Percentiles rank a stretch among this genome's conserved stretches.
Conservation (phyloP, 1,140 invertebrate species). For the Drosophila eugracilis region DNA sequence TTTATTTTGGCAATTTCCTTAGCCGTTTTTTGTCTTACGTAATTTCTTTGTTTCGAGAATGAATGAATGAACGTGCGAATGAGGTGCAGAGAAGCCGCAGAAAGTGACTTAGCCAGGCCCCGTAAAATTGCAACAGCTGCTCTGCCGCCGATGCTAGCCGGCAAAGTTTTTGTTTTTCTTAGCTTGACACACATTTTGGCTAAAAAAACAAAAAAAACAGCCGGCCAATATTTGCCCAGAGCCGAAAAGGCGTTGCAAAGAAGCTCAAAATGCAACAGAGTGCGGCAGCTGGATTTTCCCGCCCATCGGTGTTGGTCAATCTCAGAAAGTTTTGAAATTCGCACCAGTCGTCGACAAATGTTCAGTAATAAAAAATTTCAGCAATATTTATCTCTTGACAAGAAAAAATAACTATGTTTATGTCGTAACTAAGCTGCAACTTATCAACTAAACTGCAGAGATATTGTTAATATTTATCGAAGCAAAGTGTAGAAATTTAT, state of each 20-base stretch:
- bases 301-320: conserved; percentile 17
- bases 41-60: conserved; percentile 50
- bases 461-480: background rate
- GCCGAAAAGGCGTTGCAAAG: conserved; percentile 25
- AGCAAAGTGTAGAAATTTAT: background rate
- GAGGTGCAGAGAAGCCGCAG: conserved; percentile 41
- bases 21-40: conserved; percentile 40
- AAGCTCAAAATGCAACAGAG: conserved; percentile 37
- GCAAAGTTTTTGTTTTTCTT: conserved; percentile 64
- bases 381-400: conserved; percentile 25
- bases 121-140: conserved; percentile 60
- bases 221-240: conserved; percentile 61
- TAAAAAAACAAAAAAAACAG: no score
- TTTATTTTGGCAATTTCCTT: conserved; percentile 63
- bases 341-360: background rate
- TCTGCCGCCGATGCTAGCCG: conserved; percentile 39
- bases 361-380: conserved; percentile 6
- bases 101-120: conserved; percentile 30
- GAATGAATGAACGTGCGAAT: conserved; percentile 60
- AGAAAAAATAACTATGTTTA: background rate
- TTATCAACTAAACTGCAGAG: conserved; percentile 4
- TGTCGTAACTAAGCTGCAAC: background rate
- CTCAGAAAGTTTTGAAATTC: conserved; percentile 23
- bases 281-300: conserved; percentile 33
- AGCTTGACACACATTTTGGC: conserved; percentile 66